Evolutionary conservation across 2,888 invertebrate genomes (phyloP).

Genomic region (Lamproptera curius): DNA sequence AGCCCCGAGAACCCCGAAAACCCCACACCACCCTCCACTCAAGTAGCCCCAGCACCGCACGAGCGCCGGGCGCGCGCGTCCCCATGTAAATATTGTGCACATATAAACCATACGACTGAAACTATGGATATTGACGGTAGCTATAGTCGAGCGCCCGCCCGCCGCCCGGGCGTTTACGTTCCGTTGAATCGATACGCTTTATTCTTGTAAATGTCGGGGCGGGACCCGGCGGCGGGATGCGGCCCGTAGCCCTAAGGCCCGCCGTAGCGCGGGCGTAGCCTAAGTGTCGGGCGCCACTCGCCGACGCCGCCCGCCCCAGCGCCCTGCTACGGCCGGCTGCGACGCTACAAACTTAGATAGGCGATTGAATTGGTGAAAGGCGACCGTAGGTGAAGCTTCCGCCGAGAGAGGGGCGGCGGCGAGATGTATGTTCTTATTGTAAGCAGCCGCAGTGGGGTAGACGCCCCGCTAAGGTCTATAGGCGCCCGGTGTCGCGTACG

Average conservation of each 20-base stretch:
- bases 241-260: slow-evolving; percentile 46
- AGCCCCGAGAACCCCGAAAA: slow-evolving; percentile 31
- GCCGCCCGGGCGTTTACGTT: slow-evolving; percentile 44
- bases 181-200: slow-evolving; percentile 68
- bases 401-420: not conserved
- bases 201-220: slow-evolving; percentile 55
- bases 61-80: slow-evolving; percentile 41
- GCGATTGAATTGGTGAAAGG: slow-evolving; percentile 71
- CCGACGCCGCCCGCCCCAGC: slow-evolving; percentile 44
- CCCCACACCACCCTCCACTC: slow-evolving; percentile 59
- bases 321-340: slow-evolving; percentile 47
- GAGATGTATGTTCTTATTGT: not conserved
- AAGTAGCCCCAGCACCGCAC: slow-evolving; percentile 48
- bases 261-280: slow-evolving; percentile 51
- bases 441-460: not conserved
- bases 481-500: not conserved
- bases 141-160: slow-evolving; percentile 44
- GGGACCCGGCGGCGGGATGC: slow-evolving; percentile 47
- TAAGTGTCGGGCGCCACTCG: slow-evolving; percentile 58
- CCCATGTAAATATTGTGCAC: slow-evolving; percentile 69
- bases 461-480: not conserved
- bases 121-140: slow-evolving; percentile 57
- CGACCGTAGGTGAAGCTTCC: slow-evolving; percentile 69
- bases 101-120: slow-evolving; percentile 69
- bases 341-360: slow-evolving; percentile 73